Evolutionary conservation across 2,797 vertebrate species (phyloP), one percentile per base, ranked within the genome.

Genomic region (Euthynnus affinis): DNA sequence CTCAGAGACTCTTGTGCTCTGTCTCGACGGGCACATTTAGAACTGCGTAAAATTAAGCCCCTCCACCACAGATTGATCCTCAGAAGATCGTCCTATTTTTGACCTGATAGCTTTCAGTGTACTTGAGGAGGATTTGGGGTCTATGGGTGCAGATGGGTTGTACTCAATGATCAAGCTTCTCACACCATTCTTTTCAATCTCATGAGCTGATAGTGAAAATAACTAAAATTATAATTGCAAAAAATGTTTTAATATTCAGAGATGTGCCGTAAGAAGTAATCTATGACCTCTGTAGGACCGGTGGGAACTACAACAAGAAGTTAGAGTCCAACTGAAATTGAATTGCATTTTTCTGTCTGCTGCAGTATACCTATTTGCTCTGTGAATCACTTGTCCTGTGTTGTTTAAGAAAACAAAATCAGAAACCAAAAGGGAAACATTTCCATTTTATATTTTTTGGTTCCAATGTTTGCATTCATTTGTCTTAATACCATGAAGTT

Each of bases 31-130:
- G 77, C 59, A 77, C 71, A 72, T 87, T 87, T 59, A 51, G 63
- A 86, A 76, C 25, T 14, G 34, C 0, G 4, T 68, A 83, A 76
- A 88, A 87, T 90, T 52, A 87, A 88, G 74, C 70, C 60, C 59
- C 55, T 58, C 64, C 57, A 27, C 55, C 32, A 6, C 58, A 61
- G 82, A 86, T 69, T 77, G 84, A 87, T 91, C 67, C 74, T 73
- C 49, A 6, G 44, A 8, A 85, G 79, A 87, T 85, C 29, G 40
- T 58, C 80, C 74, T 44, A 25, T 70, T 74, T 84, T 34, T 84
- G 78, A 86, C 88, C 85, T 22, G 58, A 80, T 68, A 17, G 66
- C 76, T 85, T 85, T 79, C 52, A 59, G 58, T 1, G 7, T 25
- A 46, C 70, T 82, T 12, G 27, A 80, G 37, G 67, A 78, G 78